phyloP scores from a whole-genome alignment of 2,888 invertebrate genomes.

The Drosophila demipolita region DNA sequence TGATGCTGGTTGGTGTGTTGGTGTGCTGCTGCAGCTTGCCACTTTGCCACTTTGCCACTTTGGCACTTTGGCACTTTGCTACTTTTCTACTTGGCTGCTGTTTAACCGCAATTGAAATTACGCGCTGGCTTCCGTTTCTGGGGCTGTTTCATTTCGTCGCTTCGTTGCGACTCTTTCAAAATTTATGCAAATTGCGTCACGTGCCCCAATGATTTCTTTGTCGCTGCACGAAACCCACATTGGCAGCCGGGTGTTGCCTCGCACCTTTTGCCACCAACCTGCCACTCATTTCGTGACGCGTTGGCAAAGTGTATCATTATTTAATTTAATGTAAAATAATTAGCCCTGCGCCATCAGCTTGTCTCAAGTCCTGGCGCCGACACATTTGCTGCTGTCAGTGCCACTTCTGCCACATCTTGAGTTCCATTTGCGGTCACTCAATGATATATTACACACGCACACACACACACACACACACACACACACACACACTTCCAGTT shows the following conservation, averaged over 20 bases:
- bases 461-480: slow-evolving; percentile 13
- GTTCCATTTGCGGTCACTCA: slow-evolving; percentile 72
- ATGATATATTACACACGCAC: slow-evolving; percentile 66
- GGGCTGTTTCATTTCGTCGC: slow-evolving; percentile 13
- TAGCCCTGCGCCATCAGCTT: slow-evolving; percentile 70
- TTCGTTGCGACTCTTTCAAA: slow-evolving; percentile 60
- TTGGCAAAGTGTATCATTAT: slow-evolving; percentile 84
- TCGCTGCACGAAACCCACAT: slow-evolving; percentile 52
- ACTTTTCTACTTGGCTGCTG: slow-evolving; percentile 79
- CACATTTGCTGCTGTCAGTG: slow-evolving; percentile 67
- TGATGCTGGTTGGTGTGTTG: background rate
- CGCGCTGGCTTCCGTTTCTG: slow-evolving; percentile 73
- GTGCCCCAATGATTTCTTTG: slow-evolving; percentile 80
- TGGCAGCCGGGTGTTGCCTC: slow-evolving; percentile 14
- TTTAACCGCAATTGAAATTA: slow-evolving; percentile 81
- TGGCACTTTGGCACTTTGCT: slow-evolving; percentile 51
- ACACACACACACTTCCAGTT: slow-evolving; percentile 1
- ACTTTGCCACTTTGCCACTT: slow-evolving; percentile 1
- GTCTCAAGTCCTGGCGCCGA: slow-evolving; percentile 43
- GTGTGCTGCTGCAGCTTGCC: slow-evolving; percentile 14
- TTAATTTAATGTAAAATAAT: slow-evolving; percentile 86
- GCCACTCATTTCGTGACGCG: slow-evolving; percentile 54
- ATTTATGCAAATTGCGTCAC: slow-evolving; percentile 84
- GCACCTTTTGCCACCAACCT: slow-evolving; percentile 36
- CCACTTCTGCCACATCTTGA: slow-evolving; percentile 35